Evolutionary conservation across 2,113 vertebrate species (phyloP).

Genomic region (Laticauda colubrina): DNA sequence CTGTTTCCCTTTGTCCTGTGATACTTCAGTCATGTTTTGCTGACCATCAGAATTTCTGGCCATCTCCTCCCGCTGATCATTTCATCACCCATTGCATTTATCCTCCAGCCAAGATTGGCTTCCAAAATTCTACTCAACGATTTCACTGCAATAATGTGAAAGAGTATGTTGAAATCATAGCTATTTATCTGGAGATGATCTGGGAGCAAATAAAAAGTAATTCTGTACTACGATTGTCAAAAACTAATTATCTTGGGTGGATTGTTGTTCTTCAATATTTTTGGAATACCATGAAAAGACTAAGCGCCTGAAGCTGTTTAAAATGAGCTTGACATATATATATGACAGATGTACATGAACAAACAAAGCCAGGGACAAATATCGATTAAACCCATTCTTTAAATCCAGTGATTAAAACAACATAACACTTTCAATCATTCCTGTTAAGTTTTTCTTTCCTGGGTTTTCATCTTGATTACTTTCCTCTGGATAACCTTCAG

Average conservation of each 20-base stretch:
- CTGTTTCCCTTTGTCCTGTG: not conserved
- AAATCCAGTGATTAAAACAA: not conserved
- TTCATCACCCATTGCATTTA: not conserved
- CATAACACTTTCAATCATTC: not conserved
- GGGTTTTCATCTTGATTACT: not conserved
- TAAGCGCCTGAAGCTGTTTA: not conserved
- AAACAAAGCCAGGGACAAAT: not conserved
- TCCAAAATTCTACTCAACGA: not conserved
- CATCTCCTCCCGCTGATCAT: not conserved
- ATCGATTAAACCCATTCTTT: not conserved
- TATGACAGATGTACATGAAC: not conserved
- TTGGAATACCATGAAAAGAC: not conserved
- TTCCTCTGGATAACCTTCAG: not conserved
- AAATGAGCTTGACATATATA: not conserved
- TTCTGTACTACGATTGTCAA: not conserved
- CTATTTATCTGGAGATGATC: not conserved
- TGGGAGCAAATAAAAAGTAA: not conserved
- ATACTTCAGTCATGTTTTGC: not conserved
- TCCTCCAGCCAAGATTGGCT: not conserved
- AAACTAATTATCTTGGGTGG: not conserved
- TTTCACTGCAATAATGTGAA: not conserved
- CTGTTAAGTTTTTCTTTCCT: not conserved
- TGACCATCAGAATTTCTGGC: not conserved
- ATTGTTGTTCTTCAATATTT: not conserved
- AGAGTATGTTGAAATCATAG: not conserved